phyloP scores from a whole-genome alignment of 2,113 vertebrate species.

The Chamaea fasciata region DNA sequence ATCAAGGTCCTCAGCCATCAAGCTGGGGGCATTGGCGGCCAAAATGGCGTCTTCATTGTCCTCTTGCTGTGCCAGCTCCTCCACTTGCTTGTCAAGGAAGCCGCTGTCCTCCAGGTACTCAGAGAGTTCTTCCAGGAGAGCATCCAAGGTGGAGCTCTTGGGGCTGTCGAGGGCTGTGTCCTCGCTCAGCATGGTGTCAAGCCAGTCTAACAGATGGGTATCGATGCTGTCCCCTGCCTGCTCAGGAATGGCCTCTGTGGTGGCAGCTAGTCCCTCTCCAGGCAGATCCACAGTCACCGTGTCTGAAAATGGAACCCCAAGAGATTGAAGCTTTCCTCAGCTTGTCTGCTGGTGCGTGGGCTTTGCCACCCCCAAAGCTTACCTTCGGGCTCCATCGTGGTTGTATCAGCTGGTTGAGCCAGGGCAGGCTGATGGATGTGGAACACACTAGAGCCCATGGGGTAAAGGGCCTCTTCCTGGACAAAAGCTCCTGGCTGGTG shows the following conservation, averaged over 20 bases:
- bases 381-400: neutral
- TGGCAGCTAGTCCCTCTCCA: neutral
- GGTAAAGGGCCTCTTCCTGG: neutral
- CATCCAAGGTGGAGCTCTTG: neutral
- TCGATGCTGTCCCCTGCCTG: neutral
- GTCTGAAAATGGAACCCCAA: neutral
- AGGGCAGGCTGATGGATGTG: neutral
- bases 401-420: neutral
- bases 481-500: neutral
- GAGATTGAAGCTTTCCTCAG: neutral
- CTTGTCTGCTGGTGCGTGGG: rapidly evolving
- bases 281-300: neutral
- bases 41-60: neutral
- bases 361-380: neutral
- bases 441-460: neutral
- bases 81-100: neutral
- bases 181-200: rapidly evolving
- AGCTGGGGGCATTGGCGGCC: neutral
- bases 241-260: neutral
- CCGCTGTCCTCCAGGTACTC: neutral
- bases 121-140: neutral
- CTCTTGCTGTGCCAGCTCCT: neutral
- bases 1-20: neutral
- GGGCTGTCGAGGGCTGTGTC: neutral
- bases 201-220: neutral